Base-by-base conservation (phyloP, 2,888 invertebrate species). In the Mesochorus sp. region DNA sequence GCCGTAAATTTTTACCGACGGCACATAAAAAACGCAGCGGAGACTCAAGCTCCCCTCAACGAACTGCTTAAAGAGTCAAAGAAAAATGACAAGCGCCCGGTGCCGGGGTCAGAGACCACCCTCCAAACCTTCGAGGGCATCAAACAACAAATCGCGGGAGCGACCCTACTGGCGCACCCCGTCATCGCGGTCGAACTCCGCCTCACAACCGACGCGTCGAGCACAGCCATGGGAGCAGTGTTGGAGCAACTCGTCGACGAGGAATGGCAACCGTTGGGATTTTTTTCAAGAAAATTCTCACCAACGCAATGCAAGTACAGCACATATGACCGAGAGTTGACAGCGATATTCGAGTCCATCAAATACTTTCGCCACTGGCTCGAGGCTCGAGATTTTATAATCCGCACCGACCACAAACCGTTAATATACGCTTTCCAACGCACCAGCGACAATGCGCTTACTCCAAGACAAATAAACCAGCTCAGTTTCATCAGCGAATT, bases 291-390 rank as follows among this genome's bases (percentile, higher is more conserved):
- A 34, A 81, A 79, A 42, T 49, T 80, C 1, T 59, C 73, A 1
- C 71, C 76, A 0, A 51, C 80, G 0, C 72, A 86, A 51, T 31
- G 2, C 1, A 81, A 78, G 0, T 87, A 85, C 66, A 80, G 83
- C 47, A 76, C 61, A 3, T 74, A 74, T 8, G 74, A 67, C 24
- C 49, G 59, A 4, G 74, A 74, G 2, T 8, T 79, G 0, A 17
- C 66, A 3, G 83, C 78, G 2, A 67, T 81, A 1, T 82, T 64
- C 37, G 14, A 42, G 1, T 44, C 71, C 0, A 5, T 83, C 0
- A 81, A 80, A n/a, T 68, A 61, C n/a, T 81, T 81, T 17, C 21
- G 6, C 5, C 12, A 64, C 12, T 14, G 67, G 10, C 0, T 83
- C 0, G 81, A 82, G 21, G 72, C 76, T 0, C 17, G 81, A 1